Conservation (phyloP, 2,797 vertebrate genomes). For the Sciurus vulgaris region DNA sequence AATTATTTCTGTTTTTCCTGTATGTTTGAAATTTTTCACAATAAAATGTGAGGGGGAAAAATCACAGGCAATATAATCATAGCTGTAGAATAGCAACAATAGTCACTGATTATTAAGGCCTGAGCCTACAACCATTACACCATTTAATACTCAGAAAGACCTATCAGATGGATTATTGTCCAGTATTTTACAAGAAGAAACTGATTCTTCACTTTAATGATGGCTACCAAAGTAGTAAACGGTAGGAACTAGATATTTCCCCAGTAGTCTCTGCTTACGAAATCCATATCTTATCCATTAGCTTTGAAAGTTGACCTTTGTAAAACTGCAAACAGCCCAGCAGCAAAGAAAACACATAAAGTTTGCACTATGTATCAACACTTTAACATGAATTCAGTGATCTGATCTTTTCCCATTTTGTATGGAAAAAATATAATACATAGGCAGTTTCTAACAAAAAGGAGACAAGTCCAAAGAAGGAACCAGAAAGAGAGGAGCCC, state of each 20-base stretch:
- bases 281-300: not conserved
- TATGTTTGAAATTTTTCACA: constrained; percentile 39
- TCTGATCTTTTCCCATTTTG: not conserved
- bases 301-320: not conserved
- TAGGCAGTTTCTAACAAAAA: not conserved
- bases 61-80: constrained; percentile 24
- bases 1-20: constrained; percentile 29
- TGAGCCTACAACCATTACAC: not conserved
- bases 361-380: not conserved
- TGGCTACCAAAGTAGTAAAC: not conserved
- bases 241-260: not conserved
- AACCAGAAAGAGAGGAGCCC: not conserved
- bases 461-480: not conserved
- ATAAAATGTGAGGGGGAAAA: not conserved
- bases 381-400: not conserved
- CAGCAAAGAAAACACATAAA: not conserved
- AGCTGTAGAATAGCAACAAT: not conserved
- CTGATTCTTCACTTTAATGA: constrained; percentile 50
- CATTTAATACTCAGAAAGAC: not conserved
- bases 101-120: not conserved
- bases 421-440: not conserved
- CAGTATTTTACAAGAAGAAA: constrained; percentile 35
- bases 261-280: not conserved
- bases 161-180: not conserved
- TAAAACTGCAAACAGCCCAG: not conserved